These are phyloP conservation scores for Fistularia commersonii DNA, from an alignment of 2,797 vertebrate genomes.

Conservation along the genomic window DNA sequence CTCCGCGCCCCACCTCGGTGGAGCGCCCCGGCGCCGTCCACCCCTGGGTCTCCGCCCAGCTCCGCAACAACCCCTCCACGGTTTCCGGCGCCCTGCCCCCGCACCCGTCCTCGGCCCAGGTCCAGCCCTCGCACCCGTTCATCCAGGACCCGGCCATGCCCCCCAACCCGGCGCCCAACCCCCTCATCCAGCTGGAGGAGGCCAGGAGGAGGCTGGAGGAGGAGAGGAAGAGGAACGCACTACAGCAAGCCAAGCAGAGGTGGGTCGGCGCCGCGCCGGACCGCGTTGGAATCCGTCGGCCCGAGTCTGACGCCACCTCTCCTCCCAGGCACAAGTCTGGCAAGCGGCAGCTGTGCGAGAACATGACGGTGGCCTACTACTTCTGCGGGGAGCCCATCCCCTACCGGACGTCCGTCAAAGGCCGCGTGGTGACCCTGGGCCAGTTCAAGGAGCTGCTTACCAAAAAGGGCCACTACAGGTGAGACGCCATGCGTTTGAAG, in stretches of 20 bases:
- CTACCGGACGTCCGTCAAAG: slow-evolving; percentile 90
- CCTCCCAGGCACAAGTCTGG: slow-evolving; percentile 82
- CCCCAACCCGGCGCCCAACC: slow-evolving; percentile 91
- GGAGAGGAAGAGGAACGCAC: slow-evolving; percentile 83
- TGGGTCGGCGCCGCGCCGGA: slow-evolving; percentile 27
- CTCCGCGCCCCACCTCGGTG: slow-evolving; percentile 80
- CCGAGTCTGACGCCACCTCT: neutral
- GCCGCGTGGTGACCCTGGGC: slow-evolving; percentile 87
- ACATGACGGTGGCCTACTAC: slow-evolving; percentile 92
- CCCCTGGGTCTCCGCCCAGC: slow-evolving; percentile 89
- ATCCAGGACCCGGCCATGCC: slow-evolving; percentile 97
- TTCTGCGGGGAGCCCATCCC: slow-evolving; percentile 95
- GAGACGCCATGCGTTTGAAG: slow-evolving; percentile 14
- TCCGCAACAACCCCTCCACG: slow-evolving; percentile 78
- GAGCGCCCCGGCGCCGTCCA: slow-evolving; percentile 86
- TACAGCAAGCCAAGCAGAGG: slow-evolving; percentile 86
- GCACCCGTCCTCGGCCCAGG: slow-evolving; percentile 56
- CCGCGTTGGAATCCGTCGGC: neutral
- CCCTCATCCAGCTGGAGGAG: slow-evolving; percentile 92
- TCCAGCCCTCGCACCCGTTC: slow-evolving; percentile 94
- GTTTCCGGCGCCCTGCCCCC: slow-evolving; percentile 45
- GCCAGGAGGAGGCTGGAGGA: slow-evolving; percentile 89
- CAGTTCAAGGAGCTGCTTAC: slow-evolving; percentile 98
- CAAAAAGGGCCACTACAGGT: slow-evolving; percentile 97
- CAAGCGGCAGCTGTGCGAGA: slow-evolving; percentile 82